Evolutionary conservation across 2,888 invertebrate genomes (phyloP), one percentile per base, ranked within the genome.

Genomic region (Leistus spinibarbis): DNA sequence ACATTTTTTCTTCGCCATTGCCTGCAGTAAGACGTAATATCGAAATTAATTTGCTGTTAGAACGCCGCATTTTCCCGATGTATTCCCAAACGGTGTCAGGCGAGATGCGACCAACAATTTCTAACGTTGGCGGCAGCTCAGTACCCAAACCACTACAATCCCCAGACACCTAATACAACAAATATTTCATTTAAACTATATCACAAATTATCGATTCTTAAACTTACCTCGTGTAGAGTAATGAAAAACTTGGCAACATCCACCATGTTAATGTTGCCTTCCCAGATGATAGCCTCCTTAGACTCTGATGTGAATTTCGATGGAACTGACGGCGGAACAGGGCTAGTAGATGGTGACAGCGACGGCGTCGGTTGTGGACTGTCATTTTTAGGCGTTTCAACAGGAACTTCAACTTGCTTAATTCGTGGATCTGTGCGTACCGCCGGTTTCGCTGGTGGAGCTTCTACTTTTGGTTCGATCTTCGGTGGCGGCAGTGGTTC

Each of bases 31-130:
- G 87, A 77, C 93, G 89, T 69, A 98, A 87, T 22, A 98, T 89
- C 10, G 95, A 89, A 24, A 98, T 94, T 81, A 97, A 95, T 86
- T 96, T 96, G 77, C 93, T 93, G 64, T 93, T 93, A 57, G 93
- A 91, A 82, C 94, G 93, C 82, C 94, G 95, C 88, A 97, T 95
- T 86, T 97, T 96, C 53, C 90, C 90, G 73, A 98, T 92, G 83
- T 98, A 98, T 76, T 97, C 96, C 95, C 96, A 97, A 4, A 94
- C 96, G 10, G 94, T 95, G 10, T 93, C 93, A 0, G 96, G 96
- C 70, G 92, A 91, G 81, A 98, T 97, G 80, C 98, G 89, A 0
- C 98, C 98, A 13, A 97, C 96, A 53, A 98, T 93, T 81, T 94
- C 94, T 23, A 97, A 87, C 74, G 93, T 92, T 67, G 91, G 88